Base-by-base conservation (phyloP, 1,140 invertebrate genomes). In the Harlomillsia oculata region DNA sequence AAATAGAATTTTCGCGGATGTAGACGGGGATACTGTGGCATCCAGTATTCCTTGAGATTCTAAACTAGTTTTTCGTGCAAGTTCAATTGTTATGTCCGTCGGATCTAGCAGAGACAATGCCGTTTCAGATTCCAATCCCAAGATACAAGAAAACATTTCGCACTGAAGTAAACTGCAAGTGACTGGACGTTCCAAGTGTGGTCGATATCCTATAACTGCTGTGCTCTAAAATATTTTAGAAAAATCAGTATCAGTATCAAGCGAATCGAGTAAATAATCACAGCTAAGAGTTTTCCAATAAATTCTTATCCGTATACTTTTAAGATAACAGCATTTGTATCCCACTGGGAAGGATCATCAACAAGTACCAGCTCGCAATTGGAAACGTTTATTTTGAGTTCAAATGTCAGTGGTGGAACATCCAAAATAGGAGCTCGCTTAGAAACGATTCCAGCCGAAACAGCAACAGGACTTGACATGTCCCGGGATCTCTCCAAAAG, bases 31-130 rank as follows among this genome's bases (percentile, higher is more conserved):
- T 16, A 50, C 25, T 5, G 70, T 70, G 1, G 73, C 72, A 46
- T 76, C 75, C n/a, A 75, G 49, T 25, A 72, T 60, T 11, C 72
- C 74, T 57, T 60, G 61, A n/a, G 66, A 62, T 48, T 67, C 63
- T 57, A 62, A 34, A 2, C 43, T 48, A 41, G 68, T 53, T 37
- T 67, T 63, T 32, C 66, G 60, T 9, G 65, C 67, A 9, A 58
- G 56, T 87, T 83, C 26, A 87, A 76, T 67, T 82, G 87, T 14
- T 92, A 73, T 5, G 83, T 88, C 39, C 89, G 64, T 84, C 0
- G 93, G 93, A 73, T 97, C 92, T 41, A 97, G 86, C 61, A 97
- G 97, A n/a, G 91, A 92, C 5, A 96, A 74, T 1, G 92, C 90
- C 1, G 91, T 96, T 68, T 95, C 90, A 54, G 95, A 87, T 74